Conservation (phyloP, 2,888 invertebrate species). For the Nipponacmea schrenckii region DNA sequence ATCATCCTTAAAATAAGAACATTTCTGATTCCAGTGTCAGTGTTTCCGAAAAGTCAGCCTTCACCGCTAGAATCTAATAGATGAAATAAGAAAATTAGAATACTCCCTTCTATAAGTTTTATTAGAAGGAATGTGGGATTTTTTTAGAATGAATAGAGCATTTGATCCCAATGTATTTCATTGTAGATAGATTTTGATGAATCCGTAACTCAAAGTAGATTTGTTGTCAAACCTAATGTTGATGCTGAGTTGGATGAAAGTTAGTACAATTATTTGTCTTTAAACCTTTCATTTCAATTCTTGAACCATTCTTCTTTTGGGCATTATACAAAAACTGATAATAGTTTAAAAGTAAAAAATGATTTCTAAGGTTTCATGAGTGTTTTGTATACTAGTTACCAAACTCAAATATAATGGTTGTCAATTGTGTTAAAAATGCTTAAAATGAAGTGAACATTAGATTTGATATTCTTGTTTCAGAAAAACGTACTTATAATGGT, state of each 20-base stretch:
- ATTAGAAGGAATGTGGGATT: no score
- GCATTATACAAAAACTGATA: not conserved
- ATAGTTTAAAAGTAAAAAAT: not conserved
- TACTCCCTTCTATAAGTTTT: no score
- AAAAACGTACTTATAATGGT: constrained; percentile 77
- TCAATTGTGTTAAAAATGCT: not conserved
- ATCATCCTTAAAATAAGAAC: no score
- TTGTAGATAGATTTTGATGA: constrained; percentile 70
- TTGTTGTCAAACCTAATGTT: constrained; percentile 81
- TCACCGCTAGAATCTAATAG: no score
- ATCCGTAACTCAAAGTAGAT: constrained; percentile 72
- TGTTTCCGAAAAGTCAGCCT: no score
- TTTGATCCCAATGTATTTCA: not conserved
- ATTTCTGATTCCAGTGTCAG: no score
- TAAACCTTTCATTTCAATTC: not conserved
- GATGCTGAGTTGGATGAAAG: constrained; percentile 80
- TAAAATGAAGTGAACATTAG: no score
- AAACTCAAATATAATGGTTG: not conserved
- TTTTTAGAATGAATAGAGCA: no score
- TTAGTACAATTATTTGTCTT: constrained; percentile 41
- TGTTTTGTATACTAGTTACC: not conserved
- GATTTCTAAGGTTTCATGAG: not conserved
- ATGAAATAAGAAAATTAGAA: no score
- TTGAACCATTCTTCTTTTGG: not conserved
- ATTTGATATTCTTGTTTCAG: constrained; percentile 67